Percentiles rank a stretch among this genome's conserved stretches.
These are phyloP conservation scores for Pomatostomus ruficeps DNA, from an alignment of 2,113 vertebrate species.

Conservation along the genomic window DNA sequence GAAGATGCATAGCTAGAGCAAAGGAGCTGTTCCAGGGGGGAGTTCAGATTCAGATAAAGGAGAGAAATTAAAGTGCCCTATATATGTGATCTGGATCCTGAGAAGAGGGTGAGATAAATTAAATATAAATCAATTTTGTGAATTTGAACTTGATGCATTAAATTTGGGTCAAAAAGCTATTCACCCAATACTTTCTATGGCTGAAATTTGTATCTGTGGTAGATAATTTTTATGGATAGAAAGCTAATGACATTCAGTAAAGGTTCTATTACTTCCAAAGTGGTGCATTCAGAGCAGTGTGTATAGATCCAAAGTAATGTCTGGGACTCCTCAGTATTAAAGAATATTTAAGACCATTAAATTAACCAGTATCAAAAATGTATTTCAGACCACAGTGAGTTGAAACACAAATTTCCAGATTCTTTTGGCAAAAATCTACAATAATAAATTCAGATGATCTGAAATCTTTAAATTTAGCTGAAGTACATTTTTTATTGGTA, in stretches of 20 bases:
- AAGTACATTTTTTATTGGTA: not conserved
- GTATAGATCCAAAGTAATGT: not conserved
- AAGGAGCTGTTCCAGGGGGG: not conserved
- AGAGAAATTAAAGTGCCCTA: not conserved
- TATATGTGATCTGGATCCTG: not conserved
- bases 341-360: not conserved
- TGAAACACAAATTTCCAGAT: not conserved
- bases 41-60: not conserved
- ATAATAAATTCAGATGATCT: not conserved
- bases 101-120: not conserved
- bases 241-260: not conserved
- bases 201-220: not conserved
- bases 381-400: not conserved
- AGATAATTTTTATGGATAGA: not conserved
- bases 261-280: not conserved
- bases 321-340: not conserved
- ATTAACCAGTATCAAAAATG: not conserved
- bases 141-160: not conserved
- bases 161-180: not conserved
- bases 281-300: not conserved
- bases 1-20: slow-evolving; percentile 29
- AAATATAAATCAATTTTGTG: slow-evolving; percentile 6
- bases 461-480: not conserved
- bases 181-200: not conserved
- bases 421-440: not conserved